Base-by-base conservation (phyloP, 2,113 vertebrate genomes). In the Nothoprocta pentlandii region DNA sequence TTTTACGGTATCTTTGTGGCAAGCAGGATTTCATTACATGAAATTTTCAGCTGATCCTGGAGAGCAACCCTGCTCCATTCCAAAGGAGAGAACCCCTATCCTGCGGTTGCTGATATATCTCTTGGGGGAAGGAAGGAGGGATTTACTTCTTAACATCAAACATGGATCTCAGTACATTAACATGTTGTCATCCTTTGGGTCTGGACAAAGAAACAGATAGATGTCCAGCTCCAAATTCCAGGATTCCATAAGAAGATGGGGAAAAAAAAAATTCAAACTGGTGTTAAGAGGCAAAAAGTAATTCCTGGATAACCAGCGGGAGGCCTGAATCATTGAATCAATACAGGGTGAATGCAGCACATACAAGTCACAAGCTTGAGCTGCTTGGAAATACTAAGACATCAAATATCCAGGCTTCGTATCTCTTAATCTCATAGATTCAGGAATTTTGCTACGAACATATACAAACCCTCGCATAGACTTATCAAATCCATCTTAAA, bases 401-500 rank as follows among this genome's bases (percentile, higher is more conserved):
- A 2, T 74, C 36, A 74, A 53, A 59, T 79, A 69, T 20, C 41
- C 46, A 92, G 49, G 7, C 23, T 74, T 86, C 47, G 14, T 54
- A 30, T 71, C 56, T 63, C 66, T 28, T 73, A n/a, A 84, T 76
- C 62, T 84, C 56, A 74, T 46, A 54, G 44, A 39, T 68, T 83
- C 58, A 80, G 91, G 84, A 75, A 32, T 89, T 87, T 77, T 62
- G 42, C 42, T 59, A 26, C 85, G 53, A 78, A 23, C 49, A 36
- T 71, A 56, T 78, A 21, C 30, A 66, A 30, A 70, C 14, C 12
- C 9, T 92, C 3, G 1, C 59, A 49, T 8, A 73, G 75, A 69
- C 63, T 91, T 94, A 94, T 0, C 85, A 89, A 90, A 26, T 77
- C 59, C 62, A 4, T 77, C 82, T 95, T 70, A 80, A 89, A 89